These are phyloP conservation scores for Hylaeus anthracinus DNA, from an alignment of 1,140 invertebrate species.

Conservation along the genomic window DNA sequence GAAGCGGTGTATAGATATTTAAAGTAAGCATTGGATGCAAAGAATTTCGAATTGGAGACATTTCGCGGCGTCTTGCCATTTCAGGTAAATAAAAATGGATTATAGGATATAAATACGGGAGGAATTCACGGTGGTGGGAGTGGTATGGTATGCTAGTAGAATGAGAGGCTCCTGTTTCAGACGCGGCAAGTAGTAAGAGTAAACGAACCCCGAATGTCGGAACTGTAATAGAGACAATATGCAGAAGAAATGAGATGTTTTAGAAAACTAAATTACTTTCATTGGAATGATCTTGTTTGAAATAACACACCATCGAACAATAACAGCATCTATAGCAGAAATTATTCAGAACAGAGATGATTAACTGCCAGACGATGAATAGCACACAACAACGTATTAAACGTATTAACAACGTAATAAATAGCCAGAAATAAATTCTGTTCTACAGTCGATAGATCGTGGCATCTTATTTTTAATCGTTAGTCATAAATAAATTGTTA, in stretches of 20 bases:
- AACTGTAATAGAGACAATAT: background rate
- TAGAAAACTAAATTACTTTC: background rate
- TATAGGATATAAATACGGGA: conserved; percentile 43
- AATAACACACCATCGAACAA: background rate
- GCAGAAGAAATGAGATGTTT: background rate
- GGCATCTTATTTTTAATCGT: background rate
- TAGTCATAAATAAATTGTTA: background rate
- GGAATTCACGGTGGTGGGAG: conserved; percentile 22
- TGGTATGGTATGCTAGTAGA: conserved; percentile 16
- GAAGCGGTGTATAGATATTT: background rate
- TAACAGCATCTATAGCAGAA: no score
- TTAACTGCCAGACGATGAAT: no score
- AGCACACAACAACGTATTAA: no score
- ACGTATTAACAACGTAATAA: no score
- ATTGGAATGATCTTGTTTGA: background rate
- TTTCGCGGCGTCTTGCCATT: background rate
- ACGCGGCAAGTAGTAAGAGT: conserved; percentile 27
- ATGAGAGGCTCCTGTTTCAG: conserved; percentile 25
- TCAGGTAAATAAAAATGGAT: conserved; percentile 31
- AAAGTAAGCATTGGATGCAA: background rate
- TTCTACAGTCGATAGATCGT: background rate
- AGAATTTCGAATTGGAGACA: background rate
- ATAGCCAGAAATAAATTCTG: background rate
- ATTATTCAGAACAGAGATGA: no score
- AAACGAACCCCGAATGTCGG: background rate